Evolutionary conservation across 2,888 invertebrate species (phyloP), one percentile per base, ranked within the genome.

Genomic region (Linnaemya vulpina): DNA sequence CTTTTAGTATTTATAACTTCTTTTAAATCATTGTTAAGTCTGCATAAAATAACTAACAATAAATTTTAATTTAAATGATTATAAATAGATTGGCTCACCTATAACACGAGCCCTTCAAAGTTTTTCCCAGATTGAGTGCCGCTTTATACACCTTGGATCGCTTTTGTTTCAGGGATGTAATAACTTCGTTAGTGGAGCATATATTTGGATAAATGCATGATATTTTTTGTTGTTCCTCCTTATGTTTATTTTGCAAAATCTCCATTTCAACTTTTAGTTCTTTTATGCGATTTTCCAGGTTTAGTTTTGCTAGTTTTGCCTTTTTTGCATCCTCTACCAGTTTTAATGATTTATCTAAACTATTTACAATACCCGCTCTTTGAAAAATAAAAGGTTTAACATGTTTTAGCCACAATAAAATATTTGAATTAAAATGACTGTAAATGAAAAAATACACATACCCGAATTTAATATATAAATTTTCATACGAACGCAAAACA

Each of bases 201-300:
- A 92, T 91, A 79, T 89, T 89, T 8, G 92, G 91, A 87, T 90
- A 91, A 35, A 92, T 89, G 22, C 88, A 89, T 1, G 89, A 82
- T 65, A 92, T 88, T 77, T 88, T 89, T 15, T 87, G 75, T 49
- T 92, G 91, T 77, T 92, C 91, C 65, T 87, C 83, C 7, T 89
- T 88, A 15, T 91, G 84, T 9, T 89, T 86, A 10, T 84, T 82
- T 80, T 90, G 91, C 0, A 90, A 83, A 3, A 83, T 62, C 38
- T 89, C 88, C 87, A 91, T 88, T 88, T 92, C 90, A 9, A 87
- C 87, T 20, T 87, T 88, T 0, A 92, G 86, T 8, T 90, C 88
- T 49, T 89, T 89, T 5, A 92, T 71, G 0, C 91, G 89, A n/a
- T 89, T 84, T 78, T 91, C 89, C 38, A 90, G 70, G 3, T 88